phyloP scores from a whole-genome alignment of 2,113 vertebrate species.

The Felis catus region DNA sequence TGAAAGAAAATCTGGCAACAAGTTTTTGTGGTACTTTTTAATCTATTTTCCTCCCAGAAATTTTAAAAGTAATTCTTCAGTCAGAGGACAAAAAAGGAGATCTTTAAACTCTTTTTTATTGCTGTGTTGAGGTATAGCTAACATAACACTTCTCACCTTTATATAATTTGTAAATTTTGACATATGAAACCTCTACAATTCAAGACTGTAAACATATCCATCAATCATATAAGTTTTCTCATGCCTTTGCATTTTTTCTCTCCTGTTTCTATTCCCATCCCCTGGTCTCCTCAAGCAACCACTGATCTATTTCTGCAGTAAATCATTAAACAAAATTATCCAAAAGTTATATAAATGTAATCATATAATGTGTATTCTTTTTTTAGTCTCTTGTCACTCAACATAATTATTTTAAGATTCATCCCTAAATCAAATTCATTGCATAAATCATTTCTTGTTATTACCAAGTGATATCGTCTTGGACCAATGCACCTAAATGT shows the following conservation, averaged over 20 bases:
- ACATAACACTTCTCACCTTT: background rate
- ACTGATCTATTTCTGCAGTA: background rate
- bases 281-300: background rate
- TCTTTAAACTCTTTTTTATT: background rate
- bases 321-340: background rate
- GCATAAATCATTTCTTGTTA: background rate
- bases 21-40: background rate
- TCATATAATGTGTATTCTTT: background rate
- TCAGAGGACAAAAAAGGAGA: background rate
- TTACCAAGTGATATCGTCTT: background rate
- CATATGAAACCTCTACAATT: background rate
- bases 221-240: background rate
- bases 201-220: background rate
- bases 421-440: background rate
- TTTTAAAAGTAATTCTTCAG: background rate
- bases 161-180: background rate
- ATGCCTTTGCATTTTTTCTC: background rate
- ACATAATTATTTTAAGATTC: background rate
- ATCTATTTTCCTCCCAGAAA: background rate
- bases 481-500: background rate
- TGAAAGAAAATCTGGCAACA: background rate
- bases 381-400: background rate
- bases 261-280: background rate
- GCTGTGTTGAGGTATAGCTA: background rate
- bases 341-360: background rate